Percentiles rank a stretch among this genome's conserved stretches.
phyloP scores from a whole-genome alignment of 2,888 invertebrate species.

The Lasius platythorax region DNA sequence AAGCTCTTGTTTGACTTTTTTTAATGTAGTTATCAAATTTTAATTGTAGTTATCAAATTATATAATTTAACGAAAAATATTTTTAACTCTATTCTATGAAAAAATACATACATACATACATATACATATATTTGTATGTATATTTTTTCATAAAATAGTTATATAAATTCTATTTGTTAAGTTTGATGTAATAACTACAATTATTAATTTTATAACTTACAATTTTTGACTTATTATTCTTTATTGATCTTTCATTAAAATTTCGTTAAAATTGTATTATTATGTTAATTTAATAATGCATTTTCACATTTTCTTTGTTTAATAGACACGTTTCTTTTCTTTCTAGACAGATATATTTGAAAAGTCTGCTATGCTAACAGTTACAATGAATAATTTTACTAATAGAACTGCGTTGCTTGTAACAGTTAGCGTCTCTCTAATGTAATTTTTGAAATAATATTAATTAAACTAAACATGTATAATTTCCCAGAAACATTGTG shows the following conservation, averaged over 20 bases:
- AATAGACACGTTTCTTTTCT: background rate
- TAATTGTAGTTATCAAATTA: background rate
- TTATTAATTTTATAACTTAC: background rate
- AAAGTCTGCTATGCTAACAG: background rate
- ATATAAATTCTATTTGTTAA: background rate
- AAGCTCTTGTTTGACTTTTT: background rate
- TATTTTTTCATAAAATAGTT: no score
- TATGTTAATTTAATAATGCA: slow-evolving; percentile 9
- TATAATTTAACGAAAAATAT: no score
- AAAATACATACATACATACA: no score
- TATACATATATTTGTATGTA: no score
- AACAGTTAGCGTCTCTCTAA: background rate
- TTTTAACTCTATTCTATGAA: no score
- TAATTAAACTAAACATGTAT: background rate
- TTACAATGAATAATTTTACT: background rate
- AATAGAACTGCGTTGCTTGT: background rate
- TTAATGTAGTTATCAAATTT: background rate
- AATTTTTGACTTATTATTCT: background rate
- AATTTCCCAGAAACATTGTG: background rate
- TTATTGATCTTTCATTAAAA: background rate
- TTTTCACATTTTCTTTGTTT: background rate
- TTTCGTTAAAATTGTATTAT: background rate
- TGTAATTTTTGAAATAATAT: slow-evolving; percentile 16
- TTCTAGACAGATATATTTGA: background rate
- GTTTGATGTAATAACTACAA: background rate